Conservation (phyloP, 2,797 vertebrate species). For the Labroides dimidiatus region DNA sequence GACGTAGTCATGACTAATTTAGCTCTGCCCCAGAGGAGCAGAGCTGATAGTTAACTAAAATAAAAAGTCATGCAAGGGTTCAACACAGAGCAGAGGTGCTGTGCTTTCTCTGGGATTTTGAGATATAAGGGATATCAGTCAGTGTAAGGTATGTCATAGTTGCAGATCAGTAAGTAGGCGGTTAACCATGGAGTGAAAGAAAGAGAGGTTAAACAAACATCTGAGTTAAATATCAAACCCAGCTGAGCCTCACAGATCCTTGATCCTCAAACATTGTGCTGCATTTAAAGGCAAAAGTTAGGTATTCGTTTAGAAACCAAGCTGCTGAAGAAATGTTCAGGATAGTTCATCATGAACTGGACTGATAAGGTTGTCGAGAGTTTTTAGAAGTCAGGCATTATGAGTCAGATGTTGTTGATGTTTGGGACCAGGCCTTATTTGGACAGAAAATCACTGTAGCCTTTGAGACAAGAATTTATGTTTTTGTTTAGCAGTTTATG, state of each 20-base stretch:
- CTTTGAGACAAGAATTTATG: constrained; percentile 4
- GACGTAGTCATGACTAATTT: constrained; percentile 66
- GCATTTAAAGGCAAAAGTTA: constrained; percentile 7
- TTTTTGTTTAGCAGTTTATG: not conserved
- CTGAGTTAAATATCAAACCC: constrained; percentile 77
- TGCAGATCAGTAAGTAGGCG: constrained; percentile 33
- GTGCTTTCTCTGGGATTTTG: constrained; percentile 18
- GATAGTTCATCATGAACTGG: constrained; percentile 28
- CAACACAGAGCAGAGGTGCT: constrained; percentile 36
- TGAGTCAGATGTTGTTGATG: constrained; percentile 34
- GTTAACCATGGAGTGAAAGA: constrained; percentile 36
- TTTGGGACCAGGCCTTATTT: constrained; percentile 42
- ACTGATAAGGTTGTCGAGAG: constrained; percentile 17
- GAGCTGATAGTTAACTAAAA: constrained; percentile 58
- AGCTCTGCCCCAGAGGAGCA: constrained; percentile 44
- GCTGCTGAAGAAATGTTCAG: not conserved
- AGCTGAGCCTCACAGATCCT: constrained; percentile 12
- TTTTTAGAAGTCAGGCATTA: constrained; percentile 12
- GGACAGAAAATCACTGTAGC: constrained; percentile 10
- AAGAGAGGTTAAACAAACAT: constrained; percentile 70
- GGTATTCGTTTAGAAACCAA: constrained; percentile 7
- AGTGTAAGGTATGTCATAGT: constrained; percentile 1
- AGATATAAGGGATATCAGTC: constrained; percentile 5
- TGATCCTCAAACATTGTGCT: constrained; percentile 16
- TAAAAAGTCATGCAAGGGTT: constrained; percentile 40